Conservation (phyloP, 2,797 vertebrate genomes). For the Enteromius unitaeniatus region DNA sequence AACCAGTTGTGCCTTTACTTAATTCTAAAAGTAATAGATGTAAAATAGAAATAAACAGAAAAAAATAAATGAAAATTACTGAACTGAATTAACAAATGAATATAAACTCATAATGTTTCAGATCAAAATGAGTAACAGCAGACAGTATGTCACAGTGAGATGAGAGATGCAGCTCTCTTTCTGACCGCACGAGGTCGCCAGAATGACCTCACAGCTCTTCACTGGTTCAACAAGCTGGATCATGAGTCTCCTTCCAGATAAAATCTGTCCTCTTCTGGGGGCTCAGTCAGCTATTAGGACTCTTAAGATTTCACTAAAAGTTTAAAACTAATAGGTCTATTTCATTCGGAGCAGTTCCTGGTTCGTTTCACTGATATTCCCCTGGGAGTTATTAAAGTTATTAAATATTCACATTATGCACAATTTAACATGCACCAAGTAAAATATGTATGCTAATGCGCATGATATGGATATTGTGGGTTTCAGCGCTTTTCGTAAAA, state of each 20-base stretch:
- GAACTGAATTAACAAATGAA: not conserved
- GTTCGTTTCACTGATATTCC: not conserved
- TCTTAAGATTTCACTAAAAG: not conserved
- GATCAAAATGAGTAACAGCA: not conserved
- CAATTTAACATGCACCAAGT: not conserved
- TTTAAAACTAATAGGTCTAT: not conserved
- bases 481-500: not conserved
- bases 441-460: not conserved
- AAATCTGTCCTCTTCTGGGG: not conserved
- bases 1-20: not conserved
- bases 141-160: not conserved
- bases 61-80: not conserved
- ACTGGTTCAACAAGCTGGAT: not conserved
- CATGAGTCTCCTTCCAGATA: not conserved
- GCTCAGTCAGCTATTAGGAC: too few species aligned
- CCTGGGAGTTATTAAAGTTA: not conserved
- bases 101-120: not conserved
- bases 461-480: not conserved
- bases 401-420: not conserved
- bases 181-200: slow-evolving; percentile 28
- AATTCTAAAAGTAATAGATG: not conserved
- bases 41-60: not conserved
- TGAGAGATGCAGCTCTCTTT: not conserved
- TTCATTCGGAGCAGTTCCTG: not conserved
- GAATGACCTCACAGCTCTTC: not conserved